Base-by-base conservation (phyloP, 1,140 invertebrate genomes). In the Euwallacea similis region DNA sequence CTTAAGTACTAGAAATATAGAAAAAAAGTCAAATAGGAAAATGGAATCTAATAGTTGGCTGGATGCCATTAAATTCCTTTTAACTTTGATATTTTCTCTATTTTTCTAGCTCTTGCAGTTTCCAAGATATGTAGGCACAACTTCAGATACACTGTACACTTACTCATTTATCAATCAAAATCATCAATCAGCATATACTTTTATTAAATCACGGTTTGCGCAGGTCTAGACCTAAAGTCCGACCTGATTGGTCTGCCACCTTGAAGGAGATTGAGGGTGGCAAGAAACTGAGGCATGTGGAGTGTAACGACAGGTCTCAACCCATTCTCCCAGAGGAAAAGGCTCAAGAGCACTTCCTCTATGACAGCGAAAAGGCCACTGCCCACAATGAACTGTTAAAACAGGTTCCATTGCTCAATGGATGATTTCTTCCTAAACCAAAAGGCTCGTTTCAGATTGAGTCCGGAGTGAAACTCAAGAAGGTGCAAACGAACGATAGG, bases 211-310 rank as follows among this genome's bases (percentile, higher is more conserved):
- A 33, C 47, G 47, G 21, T 33, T 55, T 63, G 66, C 58, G n/a
- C 44, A 78, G 87, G 78, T 90, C 89, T 75, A 86, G 92, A 75
- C 91, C 93, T 2, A 86, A 93, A 75, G 89, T 85, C 79, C 85
- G 93, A 70, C 94, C 93, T 0, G 94, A 95, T 77, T 95, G 93
- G 93, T 90, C 88, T 11, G 87, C 89, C 69, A 91, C 95, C 89
- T 93, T 95, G 90, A 94, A 94, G 80, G 93, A 95, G 81, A 90
- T 95, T 7, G 93, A 94, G 79, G 85, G 87, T 71, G 90, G 91
- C 56, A 90, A 80, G 76, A 92, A 89, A 79, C 81, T 95, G 54
- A 90, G 88, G 76, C 89, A 94, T 77, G 91, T 94, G 16, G 85
- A 90, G 74, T 93, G 91, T 79, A 94, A 95, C 79, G 93, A 95